phyloP scores from a whole-genome alignment of 2,797 vertebrate species.

The Miichthys miiuy region DNA sequence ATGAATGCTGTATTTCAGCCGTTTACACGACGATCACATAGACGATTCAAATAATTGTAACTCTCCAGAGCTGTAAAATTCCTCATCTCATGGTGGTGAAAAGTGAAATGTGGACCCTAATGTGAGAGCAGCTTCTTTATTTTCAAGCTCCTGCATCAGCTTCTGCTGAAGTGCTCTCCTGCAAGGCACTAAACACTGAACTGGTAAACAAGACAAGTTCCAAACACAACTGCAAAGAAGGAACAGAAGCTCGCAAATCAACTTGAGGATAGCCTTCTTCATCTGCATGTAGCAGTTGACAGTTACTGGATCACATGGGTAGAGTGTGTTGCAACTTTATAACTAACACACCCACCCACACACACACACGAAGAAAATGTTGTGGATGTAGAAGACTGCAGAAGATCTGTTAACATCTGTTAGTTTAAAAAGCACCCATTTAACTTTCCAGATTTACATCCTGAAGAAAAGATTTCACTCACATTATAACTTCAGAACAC shows the following conservation, averaged over 20 bases:
- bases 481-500: too few relatives aligned
- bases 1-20: not conserved
- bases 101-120: not conserved
- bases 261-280: not conserved
- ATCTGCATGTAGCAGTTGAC: not conserved
- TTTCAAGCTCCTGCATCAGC: not conserved
- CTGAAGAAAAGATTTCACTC: too few relatives aligned
- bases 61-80: not conserved
- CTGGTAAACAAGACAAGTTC: not conserved
- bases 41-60: not conserved
- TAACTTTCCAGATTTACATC: too few relatives aligned
- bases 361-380: not conserved
- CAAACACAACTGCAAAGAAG: not conserved
- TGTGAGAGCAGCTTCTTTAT: not conserved
- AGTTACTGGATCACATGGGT: constrained; percentile 17
- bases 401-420: too few relatives aligned
- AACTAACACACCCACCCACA: not conserved
- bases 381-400: too few relatives aligned
- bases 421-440: too few relatives aligned
- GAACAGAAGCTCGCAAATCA: not conserved
- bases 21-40: not conserved
- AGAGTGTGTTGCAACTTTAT: constrained; percentile 19
- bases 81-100: too few relatives aligned
- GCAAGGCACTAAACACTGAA: not conserved
- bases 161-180: not conserved